Percentiles rank a stretch among this genome's conserved stretches.
These are phyloP conservation scores for Idaea biselata DNA, from an alignment of 2,888 invertebrate genomes.

Conservation along the genomic window DNA sequence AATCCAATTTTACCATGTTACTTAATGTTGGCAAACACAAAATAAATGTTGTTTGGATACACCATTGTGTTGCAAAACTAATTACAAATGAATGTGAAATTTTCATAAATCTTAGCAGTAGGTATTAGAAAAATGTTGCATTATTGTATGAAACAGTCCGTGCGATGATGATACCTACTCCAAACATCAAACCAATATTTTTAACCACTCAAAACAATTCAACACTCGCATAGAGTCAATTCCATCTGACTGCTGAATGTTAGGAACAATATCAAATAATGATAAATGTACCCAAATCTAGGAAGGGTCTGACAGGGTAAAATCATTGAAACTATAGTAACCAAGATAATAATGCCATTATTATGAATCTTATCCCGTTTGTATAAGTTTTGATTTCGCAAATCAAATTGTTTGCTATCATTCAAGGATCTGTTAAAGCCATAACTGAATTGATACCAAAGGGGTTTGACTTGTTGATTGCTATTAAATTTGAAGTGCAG, in stretches of 20 bases:
- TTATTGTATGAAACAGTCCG: too few relatives aligned
- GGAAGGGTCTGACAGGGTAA: background rate
- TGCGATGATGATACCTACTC: too few relatives aligned
- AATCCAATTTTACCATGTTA: too few relatives aligned
- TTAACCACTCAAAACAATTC: background rate
- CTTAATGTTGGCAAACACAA: too few relatives aligned
- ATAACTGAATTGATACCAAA: background rate
- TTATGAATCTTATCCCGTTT: background rate
- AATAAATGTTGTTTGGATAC: too few relatives aligned
- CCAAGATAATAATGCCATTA: background rate
- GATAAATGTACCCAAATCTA: background rate
- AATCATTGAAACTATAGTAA: background rate
- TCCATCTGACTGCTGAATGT: background rate
- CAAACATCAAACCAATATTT: too few relatives aligned
- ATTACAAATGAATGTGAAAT: too few relatives aligned
- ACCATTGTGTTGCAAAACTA: too few relatives aligned
- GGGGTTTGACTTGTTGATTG: background rate
- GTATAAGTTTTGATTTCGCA: background rate
- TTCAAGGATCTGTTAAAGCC: background rate
- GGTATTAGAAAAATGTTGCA: too few relatives aligned
- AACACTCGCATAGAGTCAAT: background rate
- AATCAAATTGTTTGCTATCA: background rate
- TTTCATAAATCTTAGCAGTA: too few relatives aligned
- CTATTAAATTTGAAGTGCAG: background rate
- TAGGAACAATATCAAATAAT: background rate